phyloP scores from a whole-genome alignment of 2,888 invertebrate genomes.

The Sarcophaga rosellei region DNA sequence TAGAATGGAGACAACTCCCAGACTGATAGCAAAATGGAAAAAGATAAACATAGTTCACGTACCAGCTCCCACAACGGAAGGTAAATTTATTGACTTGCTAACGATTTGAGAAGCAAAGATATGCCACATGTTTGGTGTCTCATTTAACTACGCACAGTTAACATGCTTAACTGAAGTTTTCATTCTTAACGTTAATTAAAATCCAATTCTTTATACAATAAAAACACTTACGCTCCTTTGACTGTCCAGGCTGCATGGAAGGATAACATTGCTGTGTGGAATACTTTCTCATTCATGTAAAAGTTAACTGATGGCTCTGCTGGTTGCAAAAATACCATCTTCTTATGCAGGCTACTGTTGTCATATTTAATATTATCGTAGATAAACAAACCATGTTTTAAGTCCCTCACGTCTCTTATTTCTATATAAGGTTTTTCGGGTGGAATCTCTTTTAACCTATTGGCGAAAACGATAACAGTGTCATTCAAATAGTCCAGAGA shows the following conservation, averaged over 20 bases:
- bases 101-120: no score
- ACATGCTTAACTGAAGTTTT: no score
- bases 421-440: background rate
- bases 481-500: background rate
- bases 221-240: constrained; percentile 80
- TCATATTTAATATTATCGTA: constrained; percentile 17
- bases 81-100: no score
- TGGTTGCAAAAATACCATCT: constrained; percentile 64
- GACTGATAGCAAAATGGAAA: no score
- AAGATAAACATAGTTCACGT: no score
- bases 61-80: no score
- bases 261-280: constrained; percentile 77
- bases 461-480: background rate
- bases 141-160: no score
- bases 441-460: background rate
- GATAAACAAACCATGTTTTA: constrained; percentile 19
- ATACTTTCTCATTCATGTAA: constrained; percentile 86
- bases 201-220: background rate
- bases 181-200: no score
- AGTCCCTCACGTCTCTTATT: constrained; percentile 5
- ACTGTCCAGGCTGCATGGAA: constrained; percentile 75
- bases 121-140: no score
- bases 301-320: constrained; percentile 69
- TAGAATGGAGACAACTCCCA: no score
- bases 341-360: background rate